Evolutionary conservation across 2,888 invertebrate genomes (phyloP), one percentile per base, ranked within the genome.

Genomic region (Hirtodrosophila trivittata): DNA sequence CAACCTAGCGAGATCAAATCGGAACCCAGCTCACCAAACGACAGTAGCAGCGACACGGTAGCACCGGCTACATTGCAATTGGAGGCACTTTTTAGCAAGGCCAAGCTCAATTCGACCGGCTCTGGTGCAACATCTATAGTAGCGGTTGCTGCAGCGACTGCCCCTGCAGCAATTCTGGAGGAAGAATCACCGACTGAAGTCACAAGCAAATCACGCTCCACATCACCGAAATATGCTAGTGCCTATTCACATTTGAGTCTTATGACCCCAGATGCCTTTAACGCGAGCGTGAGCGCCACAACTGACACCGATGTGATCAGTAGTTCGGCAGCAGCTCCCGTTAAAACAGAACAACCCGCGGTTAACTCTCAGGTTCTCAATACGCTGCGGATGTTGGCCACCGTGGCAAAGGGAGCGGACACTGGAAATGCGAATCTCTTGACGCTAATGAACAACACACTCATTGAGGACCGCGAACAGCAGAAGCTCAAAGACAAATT

Each of bases 181-280:
- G 77, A 75, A 3, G 65, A 77, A 35, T 4, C 39, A 3, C 18
- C 57, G 1, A 67, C 78, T 18, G 10, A 7, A 6, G 50, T 62
- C 1, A 1, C 25, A 3, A 66, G 54, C 45, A 85, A 86, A 45
- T 87, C 89, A 2, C 71, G 70, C 0, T 86, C 87, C 3, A 37
- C 77, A 7, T 88, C 89, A 5, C 89, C 89, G 1, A 88, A 87
- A 38, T 68, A 75, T 18, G 67, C 75, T 16, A 73, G 69, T 28
- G 75, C 63, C 14, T 91, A 89, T 59, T 88, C 91, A 7, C 91
- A 92, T 21, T 91, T 96, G 16, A 96, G 94, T 85, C 92, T 96
- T 18, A 95, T 97, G 94, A 97, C 97, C 0, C 97, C 97, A 0
- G 97, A 97, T 87, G 96, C 96, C 12, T 97, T 97, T 77, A 93